Conservation (phyloP, 2,797 vertebrate species). For the Propithecus perrieri region DNA sequence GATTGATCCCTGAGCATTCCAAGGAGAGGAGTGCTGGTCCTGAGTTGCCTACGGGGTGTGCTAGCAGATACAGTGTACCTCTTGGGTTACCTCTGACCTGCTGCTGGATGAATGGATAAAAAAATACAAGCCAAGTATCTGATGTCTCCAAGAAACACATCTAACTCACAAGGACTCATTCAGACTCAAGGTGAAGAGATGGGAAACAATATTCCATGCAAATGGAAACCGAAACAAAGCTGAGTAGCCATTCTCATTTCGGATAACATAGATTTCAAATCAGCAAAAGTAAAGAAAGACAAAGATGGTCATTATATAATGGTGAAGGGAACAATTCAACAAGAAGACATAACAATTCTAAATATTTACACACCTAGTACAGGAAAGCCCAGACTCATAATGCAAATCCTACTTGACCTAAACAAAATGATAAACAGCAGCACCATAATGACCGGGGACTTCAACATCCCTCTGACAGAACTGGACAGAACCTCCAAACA, state of each 20-base stretch:
- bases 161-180: background rate
- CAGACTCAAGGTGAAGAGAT: background rate
- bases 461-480: background rate
- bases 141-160: background rate
- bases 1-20: too few relatives aligned
- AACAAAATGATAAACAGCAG: background rate
- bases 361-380: background rate
- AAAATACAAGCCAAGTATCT: background rate
- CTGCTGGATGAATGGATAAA: background rate
- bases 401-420: background rate
- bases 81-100: too few relatives aligned
- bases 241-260: background rate
- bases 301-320: background rate
- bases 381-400: background rate
- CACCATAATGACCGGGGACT: background rate
- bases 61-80: too few relatives aligned
- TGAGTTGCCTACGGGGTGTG: too few relatives aligned
- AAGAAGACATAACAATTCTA: background rate
- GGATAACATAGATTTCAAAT: background rate
- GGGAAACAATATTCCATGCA: background rate
- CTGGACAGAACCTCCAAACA: background rate
- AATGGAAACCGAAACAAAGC: background rate
- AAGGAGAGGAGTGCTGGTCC: too few relatives aligned
- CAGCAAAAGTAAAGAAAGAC: background rate
- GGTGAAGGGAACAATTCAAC: background rate